Evolutionary conservation across 2,888 invertebrate species (phyloP), one percentile per base, ranked within the genome.

Genomic region (Cheilosia soror): DNA sequence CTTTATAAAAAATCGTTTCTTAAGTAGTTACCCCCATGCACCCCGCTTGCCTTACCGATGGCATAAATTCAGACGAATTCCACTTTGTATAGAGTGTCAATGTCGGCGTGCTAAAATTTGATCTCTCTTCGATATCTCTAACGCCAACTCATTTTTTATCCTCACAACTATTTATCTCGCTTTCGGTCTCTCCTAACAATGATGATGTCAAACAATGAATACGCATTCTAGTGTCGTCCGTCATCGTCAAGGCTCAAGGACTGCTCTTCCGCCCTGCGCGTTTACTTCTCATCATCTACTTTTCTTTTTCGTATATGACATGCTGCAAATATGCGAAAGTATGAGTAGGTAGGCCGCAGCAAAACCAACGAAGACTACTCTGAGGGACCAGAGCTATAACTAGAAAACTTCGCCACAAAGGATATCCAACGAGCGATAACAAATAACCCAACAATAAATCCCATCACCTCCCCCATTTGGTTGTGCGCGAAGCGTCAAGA

Each of bases 361-460:
- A 51, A 37, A 29, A 51, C 42, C 9, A 44, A 47, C 58, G 42
- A 51, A 51, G 25, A 25, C 25, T 27, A 66, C 58, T 58, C 51
- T 66, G 29, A 66, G 78, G 66, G 49, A 66, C 58, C 65, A 29
- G 20, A 20, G 62, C 51, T 57, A 47, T 15, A 4, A 40, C 11
- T 31, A 51, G 60, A 40, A 42, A 77, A 77, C 33, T 55, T 51
- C 31, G 11, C 42, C 37, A 84, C 73, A 79, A 84, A 84, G 63
- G 81, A 81, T 68, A 65, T 79, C 63, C 68, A 55, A 69, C 69
- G 44, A 68, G 72, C 47, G n/a, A 73, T 84, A 79, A 84, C 63
- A 84, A 73, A 84, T 79, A 84, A 58, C 83, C 79, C 42, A 73
- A 69, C 68, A 79, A 84, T 84, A 79, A 79, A 84, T 79, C 63